Conservation (phyloP, 2,113 vertebrate species). For the Pandion haliaetus region DNA sequence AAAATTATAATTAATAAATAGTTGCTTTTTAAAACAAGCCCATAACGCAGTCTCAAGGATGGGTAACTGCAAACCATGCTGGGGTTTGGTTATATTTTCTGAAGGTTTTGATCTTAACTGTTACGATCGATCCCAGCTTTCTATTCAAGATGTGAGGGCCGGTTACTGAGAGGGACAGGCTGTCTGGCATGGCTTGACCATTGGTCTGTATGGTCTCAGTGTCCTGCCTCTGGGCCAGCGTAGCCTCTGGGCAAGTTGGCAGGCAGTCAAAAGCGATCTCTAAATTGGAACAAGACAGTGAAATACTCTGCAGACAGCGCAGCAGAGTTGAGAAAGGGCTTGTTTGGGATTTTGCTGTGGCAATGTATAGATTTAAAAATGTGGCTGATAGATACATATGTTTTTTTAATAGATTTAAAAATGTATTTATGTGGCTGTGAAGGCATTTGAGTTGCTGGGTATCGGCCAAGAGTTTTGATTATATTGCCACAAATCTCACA, state of each 20-base stretch:
- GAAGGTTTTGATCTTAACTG: not conserved
- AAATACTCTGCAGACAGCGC: not conserved
- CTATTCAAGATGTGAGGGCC: not conserved
- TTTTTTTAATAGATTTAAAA: not conserved
- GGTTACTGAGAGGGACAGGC: not conserved
- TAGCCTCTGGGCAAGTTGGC: not conserved
- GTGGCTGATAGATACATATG: not conserved
- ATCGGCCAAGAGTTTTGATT: not conserved
- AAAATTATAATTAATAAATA: not conserved
- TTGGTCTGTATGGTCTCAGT: not conserved
- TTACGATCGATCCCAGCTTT: not conserved
- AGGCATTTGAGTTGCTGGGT: not conserved
- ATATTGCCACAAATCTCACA: not conserved
- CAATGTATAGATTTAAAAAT: not conserved
- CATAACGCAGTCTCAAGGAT: not conserved
- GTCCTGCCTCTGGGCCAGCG: not conserved
- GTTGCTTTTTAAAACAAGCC: not conserved
- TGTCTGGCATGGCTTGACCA: not conserved
- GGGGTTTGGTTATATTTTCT: not conserved
- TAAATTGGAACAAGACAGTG: not conserved
- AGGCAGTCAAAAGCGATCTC: not conserved
- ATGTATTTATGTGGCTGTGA: not conserved
- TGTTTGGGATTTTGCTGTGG: not conserved
- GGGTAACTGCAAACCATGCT: not conserved
- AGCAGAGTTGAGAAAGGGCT: not conserved